Evolutionary conservation across 2,113 vertebrate species (phyloP).

Genomic region (Micronisus gabar): DNA sequence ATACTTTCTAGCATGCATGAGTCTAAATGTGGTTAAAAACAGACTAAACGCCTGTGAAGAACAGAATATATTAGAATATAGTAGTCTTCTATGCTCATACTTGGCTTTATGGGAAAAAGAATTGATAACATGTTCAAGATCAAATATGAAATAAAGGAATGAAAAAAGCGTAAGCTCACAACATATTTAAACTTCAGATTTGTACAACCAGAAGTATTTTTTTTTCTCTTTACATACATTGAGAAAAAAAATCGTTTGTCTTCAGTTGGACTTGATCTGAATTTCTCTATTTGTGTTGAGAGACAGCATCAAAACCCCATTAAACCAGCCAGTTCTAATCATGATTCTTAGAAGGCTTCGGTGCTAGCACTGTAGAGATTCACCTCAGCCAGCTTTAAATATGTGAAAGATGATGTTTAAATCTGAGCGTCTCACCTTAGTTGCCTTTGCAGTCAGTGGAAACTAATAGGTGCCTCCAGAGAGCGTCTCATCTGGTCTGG

Average conservation of each 20-base stretch:
- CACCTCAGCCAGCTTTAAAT: not conserved
- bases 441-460: not conserved
- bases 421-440: not conserved
- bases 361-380: not conserved
- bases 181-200: not conserved
- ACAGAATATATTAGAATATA: not conserved
- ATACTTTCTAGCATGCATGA: not conserved
- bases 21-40: not conserved
- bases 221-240: not conserved
- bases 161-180: not conserved
- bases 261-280: not conserved
- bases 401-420: not conserved
- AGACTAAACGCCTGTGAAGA: not conserved
- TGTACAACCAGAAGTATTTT: not conserved
- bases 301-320: not conserved
- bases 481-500: not conserved
- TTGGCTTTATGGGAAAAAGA: not conserved
- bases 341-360: not conserved
- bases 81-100: not conserved
- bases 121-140: not conserved
- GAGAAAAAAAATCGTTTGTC: rapidly evolving
- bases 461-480: not conserved
- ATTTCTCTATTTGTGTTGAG: not conserved
- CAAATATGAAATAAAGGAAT: not conserved
- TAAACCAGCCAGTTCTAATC: not conserved